Conservation (phyloP, 2,113 vertebrate species). For the Tragelaphus scriptus region DNA sequence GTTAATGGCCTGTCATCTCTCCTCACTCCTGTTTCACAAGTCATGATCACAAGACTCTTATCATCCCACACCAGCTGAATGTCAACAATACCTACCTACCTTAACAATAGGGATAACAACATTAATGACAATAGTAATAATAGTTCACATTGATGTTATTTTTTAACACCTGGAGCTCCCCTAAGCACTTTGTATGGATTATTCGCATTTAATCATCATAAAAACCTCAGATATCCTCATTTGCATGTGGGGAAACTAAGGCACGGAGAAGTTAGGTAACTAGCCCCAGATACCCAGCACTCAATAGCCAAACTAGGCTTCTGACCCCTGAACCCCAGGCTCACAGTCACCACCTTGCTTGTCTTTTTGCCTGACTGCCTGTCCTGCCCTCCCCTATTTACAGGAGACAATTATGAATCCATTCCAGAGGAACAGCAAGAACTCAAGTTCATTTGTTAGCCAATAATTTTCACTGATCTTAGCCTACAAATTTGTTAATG, state of each 20-base stretch:
- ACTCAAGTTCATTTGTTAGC: background rate
- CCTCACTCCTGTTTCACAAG: background rate
- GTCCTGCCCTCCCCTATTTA: background rate
- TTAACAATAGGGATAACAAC: background rate
- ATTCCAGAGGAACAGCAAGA: background rate
- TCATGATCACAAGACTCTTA: background rate
- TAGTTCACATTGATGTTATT: background rate
- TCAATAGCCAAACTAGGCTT: background rate
- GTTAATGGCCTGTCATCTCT: background rate
- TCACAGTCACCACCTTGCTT: background rate
- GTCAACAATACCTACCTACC: background rate
- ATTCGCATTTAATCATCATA: background rate
- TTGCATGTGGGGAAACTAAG: background rate
- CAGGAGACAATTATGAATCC: background rate
- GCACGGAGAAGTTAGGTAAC: background rate
- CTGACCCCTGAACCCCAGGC: background rate
- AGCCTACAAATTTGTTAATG: background rate
- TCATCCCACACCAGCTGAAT: background rate
- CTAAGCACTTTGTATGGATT: background rate
- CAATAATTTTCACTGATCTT: background rate
- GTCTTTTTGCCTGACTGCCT: background rate
- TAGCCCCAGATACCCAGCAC: background rate
- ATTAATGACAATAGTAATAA: background rate
- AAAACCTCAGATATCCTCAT: background rate
- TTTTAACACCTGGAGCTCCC: background rate